Evolutionary conservation across 2,888 invertebrate species (phyloP).

Genomic region (Lathronympha strigana): DNA sequence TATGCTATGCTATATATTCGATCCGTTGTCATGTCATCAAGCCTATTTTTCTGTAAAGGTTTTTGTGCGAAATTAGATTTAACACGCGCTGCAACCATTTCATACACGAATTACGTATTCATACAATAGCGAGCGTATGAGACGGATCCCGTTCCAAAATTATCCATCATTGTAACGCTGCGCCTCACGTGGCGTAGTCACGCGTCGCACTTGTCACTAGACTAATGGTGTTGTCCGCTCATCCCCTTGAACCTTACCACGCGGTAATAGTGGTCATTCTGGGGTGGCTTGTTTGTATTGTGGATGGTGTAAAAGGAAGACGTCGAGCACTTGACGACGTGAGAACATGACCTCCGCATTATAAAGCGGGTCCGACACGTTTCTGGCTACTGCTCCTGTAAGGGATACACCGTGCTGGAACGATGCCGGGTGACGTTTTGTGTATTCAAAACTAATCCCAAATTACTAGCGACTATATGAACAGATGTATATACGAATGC

Average conservation of each 20-base stretch:
- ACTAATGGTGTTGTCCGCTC: slow-evolving; percentile 44
- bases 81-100: neutral
- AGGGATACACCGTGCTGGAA: slow-evolving; percentile 17
- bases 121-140: slow-evolving; percentile 29
- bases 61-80: neutral
- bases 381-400: slow-evolving; percentile 38
- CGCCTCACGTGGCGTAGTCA: slow-evolving; percentile 47
- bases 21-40: too few relatives aligned
- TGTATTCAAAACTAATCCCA: neutral
- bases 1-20: too few relatives aligned
- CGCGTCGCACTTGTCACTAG: slow-evolving; percentile 49
- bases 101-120: slow-evolving; percentile 19
- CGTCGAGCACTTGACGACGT: slow-evolving; percentile 42
- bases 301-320: slow-evolving; percentile 38
- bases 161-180: slow-evolving; percentile 53
- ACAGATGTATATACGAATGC: too few relatives aligned
- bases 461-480: too few relatives aligned
- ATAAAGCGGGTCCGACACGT: slow-evolving; percentile 37
- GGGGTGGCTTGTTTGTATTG: slow-evolving; percentile 14
- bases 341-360: slow-evolving; percentile 47
- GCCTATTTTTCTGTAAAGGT: too few relatives aligned
- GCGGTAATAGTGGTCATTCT: slow-evolving; percentile 20
- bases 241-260: slow-evolving; percentile 22
- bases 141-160: slow-evolving; percentile 45
- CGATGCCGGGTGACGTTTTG: slow-evolving; percentile 1